Conservation (phyloP, 2,888 invertebrate genomes). For the Ashinkailepas kermadecensis region DNA sequence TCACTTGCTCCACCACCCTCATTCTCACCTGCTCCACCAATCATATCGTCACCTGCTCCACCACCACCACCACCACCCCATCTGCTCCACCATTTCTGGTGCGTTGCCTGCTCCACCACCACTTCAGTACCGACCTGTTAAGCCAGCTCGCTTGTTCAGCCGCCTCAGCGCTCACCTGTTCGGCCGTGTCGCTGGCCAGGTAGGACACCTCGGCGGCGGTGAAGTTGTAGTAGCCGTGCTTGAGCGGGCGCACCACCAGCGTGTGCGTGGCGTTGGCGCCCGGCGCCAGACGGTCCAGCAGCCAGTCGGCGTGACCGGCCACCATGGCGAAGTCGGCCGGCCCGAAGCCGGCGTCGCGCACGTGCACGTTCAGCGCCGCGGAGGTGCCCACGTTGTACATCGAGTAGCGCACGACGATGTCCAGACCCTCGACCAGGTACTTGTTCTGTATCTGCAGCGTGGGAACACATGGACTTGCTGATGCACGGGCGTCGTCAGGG, state of each 20-base stretch:
- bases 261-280: slow-evolving; percentile 90
- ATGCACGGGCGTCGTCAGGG: no score
- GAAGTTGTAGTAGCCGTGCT: slow-evolving; percentile 93
- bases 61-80: neutral
- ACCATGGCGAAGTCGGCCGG: slow-evolving; percentile 82
- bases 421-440: slow-evolving; percentile 93
- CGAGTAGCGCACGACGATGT: slow-evolving; percentile 88
- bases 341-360: slow-evolving; percentile 78
- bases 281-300: slow-evolving; percentile 83
- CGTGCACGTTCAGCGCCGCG: slow-evolving; percentile 78
- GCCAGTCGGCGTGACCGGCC: slow-evolving; percentile 69
- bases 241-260: slow-evolving; percentile 79
- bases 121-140: no score
- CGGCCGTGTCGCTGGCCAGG: slow-evolving; percentile 57
- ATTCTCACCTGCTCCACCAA: no score
- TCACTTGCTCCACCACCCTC: no score
- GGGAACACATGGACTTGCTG: neutral
- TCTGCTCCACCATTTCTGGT: neutral
- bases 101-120: no score
- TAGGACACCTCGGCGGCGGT: slow-evolving; percentile 90
- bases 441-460: slow-evolving; percentile 74
- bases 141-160: no score
- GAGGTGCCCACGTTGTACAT: slow-evolving; percentile 87
- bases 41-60: neutral
- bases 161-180: neutral